Evolutionary conservation across 2,888 invertebrate genomes (phyloP).

Genomic region (Lasioglossum figueresi): DNA sequence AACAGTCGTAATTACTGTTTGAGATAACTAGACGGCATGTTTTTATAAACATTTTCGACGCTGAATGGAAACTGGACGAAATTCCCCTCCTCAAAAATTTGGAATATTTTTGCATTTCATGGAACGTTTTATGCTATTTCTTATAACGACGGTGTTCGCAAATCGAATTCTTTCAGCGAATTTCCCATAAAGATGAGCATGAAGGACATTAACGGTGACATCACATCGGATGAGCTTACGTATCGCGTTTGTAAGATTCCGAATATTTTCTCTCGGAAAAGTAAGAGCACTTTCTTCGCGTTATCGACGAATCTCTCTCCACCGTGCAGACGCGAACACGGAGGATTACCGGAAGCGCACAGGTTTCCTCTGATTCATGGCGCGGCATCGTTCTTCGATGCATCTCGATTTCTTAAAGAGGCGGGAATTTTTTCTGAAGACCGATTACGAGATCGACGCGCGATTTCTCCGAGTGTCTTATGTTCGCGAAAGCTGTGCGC

Average conservation of each 20-base stretch:
- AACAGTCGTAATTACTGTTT: constrained; percentile 36
- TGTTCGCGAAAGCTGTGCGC: constrained; percentile 42
- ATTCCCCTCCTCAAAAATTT: neutral
- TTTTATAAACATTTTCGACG: neutral
- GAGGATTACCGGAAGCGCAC: constrained; percentile 17
- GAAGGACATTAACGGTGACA: neutral
- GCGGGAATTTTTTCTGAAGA: constrained; percentile 19
- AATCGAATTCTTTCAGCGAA: constrained; percentile 13
- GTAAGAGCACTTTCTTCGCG: neutral
- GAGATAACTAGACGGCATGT: constrained; percentile 36
- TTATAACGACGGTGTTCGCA: neutral
- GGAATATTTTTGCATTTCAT: neutral
- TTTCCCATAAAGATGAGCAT: neutral
- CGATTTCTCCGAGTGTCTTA: constrained; percentile 50
- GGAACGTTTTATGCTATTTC: no score
- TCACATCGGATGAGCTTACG: neutral
- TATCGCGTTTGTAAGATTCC: neutral
- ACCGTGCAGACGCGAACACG: neutral
- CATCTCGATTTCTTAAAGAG: neutral
- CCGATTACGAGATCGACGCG: constrained; percentile 15
- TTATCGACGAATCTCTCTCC: constrained; percentile 14
- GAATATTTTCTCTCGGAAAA: constrained; percentile 23
- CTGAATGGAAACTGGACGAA: neutral
- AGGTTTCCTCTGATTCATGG: neutral
- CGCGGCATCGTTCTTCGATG: constrained; percentile 6